Percentiles rank a stretch among this genome's conserved stretches.
phyloP scores from a whole-genome alignment of 2,113 vertebrate species.

The Gymnarchus niloticus region DNA sequence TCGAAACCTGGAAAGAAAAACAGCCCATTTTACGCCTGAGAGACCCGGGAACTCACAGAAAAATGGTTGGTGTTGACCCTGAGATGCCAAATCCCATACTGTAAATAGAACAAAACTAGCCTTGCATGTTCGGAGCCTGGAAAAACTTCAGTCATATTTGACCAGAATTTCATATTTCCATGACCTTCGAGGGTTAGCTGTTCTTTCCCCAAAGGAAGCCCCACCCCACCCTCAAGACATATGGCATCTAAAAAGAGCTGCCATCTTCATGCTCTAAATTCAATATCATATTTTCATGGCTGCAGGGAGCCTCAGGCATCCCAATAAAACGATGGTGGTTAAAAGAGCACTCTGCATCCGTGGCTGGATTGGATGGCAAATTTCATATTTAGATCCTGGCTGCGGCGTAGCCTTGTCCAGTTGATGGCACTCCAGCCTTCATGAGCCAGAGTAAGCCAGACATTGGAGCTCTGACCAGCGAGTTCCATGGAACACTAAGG shows the following conservation, averaged over 20 bases:
- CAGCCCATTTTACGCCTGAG: background rate
- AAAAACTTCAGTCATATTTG: background rate
- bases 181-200: conserved; percentile 27
- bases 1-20: conserved; percentile 70
- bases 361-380: conserved; percentile 46
- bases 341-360: conserved; percentile 42
- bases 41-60: background rate
- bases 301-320: conserved; percentile 49
- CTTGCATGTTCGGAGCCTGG: background rate
- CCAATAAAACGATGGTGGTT: conserved; percentile 52
- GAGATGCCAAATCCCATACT: background rate
- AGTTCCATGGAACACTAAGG: background rate
- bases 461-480: conserved; percentile 39
- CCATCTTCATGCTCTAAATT: conserved; percentile 48
- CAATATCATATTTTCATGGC: conserved; percentile 53
- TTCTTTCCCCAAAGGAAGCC: conserved; percentile 38
- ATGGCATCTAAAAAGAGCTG: conserved; percentile 42
- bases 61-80: background rate
- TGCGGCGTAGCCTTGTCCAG: conserved; percentile 44
- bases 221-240: conserved; percentile 36
- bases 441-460: conserved; percentile 48
- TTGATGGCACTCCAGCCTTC: conserved; percentile 47
- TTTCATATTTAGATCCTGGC: conserved; percentile 47
- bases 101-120: conserved; percentile 1
- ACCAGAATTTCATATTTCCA: conserved; percentile 12